Conservation (phyloP, 2,113 vertebrate species). For the Trematocara nigrifrons region DNA sequence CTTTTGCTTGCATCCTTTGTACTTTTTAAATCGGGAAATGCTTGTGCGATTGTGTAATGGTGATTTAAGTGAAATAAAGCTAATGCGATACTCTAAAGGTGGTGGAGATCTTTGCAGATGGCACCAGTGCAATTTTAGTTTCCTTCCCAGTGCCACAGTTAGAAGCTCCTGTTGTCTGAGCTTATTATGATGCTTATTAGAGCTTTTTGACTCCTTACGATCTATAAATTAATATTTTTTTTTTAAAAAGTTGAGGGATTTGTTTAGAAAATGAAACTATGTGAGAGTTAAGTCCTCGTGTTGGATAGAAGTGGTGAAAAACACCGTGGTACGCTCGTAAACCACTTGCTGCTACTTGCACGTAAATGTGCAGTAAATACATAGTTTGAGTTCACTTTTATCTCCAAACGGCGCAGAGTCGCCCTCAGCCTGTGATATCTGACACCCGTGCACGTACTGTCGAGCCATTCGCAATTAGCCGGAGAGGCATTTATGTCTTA, state of each 20-base stretch:
- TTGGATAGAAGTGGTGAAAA: not conserved
- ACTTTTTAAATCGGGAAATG: not conserved
- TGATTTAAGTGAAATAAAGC: not conserved
- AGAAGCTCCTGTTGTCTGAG: not conserved
- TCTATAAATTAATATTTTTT: not conserved
- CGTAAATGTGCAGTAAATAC: not conserved
- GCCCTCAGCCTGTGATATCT: not conserved
- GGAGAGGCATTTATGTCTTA: conserved; percentile 3
- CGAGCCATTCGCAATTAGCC: not conserved
- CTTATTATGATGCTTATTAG: not conserved
- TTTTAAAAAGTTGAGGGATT: fast-evolving
- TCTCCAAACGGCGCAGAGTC: not conserved
- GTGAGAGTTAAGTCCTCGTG: not conserved
- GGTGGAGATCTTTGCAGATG: not conserved
- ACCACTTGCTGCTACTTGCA: not conserved
- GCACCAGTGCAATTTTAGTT: conserved; percentile 1
- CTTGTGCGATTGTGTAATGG: conserved; percentile 2
- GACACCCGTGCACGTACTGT: not conserved
- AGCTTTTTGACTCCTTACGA: fast-evolving
- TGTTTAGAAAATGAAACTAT: not conserved
- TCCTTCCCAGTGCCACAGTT: not conserved
- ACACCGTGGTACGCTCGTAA: fast-evolving
- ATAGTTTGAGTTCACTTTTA: not conserved
- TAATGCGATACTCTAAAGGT: conserved; percentile 7
- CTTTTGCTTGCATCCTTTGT: not conserved